Percentiles rank a stretch among this genome's conserved stretches.
Evolutionary conservation across 2,113 vertebrate species (phyloP).

Genomic region (Marmota monax): DNA sequence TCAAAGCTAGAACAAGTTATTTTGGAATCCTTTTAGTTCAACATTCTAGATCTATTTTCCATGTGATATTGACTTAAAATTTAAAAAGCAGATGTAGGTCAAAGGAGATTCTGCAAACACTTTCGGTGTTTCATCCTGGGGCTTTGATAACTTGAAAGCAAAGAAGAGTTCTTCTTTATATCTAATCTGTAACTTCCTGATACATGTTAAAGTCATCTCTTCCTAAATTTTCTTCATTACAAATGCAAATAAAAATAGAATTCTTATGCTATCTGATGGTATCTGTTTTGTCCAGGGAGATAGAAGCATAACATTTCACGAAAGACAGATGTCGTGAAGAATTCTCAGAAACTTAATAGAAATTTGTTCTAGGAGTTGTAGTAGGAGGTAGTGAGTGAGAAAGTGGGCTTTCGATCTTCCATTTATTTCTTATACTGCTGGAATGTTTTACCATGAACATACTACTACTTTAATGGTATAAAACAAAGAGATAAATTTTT

Average conservation of each 20-base stretch:
- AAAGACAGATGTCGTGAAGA: neutral
- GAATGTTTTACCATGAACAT: constrained; percentile 31
- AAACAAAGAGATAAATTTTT: constrained; percentile 20
- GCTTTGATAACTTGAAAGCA: constrained; percentile 43
- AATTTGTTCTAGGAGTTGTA: neutral
- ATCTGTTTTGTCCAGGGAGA: neutral
- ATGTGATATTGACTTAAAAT: constrained; percentile 70
- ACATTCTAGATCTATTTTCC: constrained; percentile 66
- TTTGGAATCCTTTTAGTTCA: constrained; percentile 62
- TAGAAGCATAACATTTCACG: neutral
- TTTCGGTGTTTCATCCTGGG: constrained; percentile 41
- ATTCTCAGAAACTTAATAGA: neutral
- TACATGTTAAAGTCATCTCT: constrained; percentile 26
- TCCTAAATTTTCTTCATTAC: constrained; percentile 33
- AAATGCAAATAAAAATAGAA: constrained; percentile 18
- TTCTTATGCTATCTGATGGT: neutral
- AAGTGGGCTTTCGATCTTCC: neutral
- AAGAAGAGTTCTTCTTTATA: constrained; percentile 11
- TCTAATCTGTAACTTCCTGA: neutral
- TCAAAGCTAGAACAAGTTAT: constrained; percentile 65
- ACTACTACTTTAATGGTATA: constrained; percentile 11
- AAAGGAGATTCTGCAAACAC: constrained; percentile 62
- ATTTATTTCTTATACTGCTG: neutral
- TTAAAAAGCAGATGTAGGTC: constrained; percentile 74
- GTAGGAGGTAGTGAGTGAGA: neutral